Conservation (phyloP, 2,888 invertebrate genomes). For the Uloborus plumipes region DNA sequence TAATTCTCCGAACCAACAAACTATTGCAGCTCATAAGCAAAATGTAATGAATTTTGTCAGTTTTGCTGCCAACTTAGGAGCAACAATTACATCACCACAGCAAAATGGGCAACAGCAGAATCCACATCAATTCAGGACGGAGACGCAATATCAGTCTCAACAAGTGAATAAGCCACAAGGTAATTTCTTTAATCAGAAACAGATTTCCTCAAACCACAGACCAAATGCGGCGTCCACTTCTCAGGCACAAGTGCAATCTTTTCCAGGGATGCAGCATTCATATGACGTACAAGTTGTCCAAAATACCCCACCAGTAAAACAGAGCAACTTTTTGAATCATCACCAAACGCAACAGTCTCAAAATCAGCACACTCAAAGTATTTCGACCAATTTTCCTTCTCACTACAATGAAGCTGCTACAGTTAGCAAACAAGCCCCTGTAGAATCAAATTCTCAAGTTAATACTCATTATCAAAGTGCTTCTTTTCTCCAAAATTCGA, state of each 20-base stretch:
- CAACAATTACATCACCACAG: constrained; percentile 1
- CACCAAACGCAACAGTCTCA: background rate
- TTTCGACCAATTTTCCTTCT: background rate
- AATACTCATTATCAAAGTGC: background rate
- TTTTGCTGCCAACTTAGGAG: constrained; percentile 35
- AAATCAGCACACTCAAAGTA: background rate
- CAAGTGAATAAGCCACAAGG: constrained; percentile 10
- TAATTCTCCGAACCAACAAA: background rate
- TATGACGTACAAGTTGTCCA: background rate
- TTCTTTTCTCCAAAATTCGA: background rate
- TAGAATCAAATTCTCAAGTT: background rate
- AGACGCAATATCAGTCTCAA: background rate
- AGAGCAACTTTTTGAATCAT: background rate
- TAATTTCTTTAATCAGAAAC: constrained; percentile 9
- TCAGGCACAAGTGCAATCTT: constrained; percentile 8
- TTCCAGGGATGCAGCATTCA: background rate
- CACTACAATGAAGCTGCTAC: background rate
- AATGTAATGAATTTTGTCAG: constrained; percentile 45
- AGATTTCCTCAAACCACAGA: background rate
- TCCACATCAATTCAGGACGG: background rate
- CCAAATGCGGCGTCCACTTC: background rate
- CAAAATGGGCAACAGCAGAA: constrained; percentile 1
- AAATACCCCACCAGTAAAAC: background rate
- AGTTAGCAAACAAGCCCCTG: background rate
- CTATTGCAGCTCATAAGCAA: constrained; percentile 7